Conservation (phyloP, 2,888 invertebrate genomes). For the Candidula unifasciata region DNA sequence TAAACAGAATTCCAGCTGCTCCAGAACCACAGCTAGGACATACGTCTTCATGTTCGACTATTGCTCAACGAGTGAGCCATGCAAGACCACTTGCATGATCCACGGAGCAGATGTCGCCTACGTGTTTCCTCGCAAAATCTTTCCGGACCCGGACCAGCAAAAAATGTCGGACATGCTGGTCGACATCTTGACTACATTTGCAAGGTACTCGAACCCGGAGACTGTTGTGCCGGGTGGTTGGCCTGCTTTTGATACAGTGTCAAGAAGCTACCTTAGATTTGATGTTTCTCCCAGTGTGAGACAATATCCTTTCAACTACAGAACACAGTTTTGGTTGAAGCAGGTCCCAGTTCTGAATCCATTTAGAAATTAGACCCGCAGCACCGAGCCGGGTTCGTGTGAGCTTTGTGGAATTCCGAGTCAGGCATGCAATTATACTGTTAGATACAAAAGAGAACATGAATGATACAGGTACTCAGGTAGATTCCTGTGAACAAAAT, state of each 20-base stretch:
- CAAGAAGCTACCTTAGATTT: conserved; percentile 25
- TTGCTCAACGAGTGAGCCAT: conserved; percentile 13
- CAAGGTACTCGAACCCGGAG: conserved; percentile 33
- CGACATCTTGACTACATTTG: conserved; percentile 31
- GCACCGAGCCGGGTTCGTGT: too few species aligned
- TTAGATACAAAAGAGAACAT: too few species aligned
- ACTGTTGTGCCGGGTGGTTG: conserved; percentile 14
- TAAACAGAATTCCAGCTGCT: background rate
- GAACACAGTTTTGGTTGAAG: conserved; percentile 35
- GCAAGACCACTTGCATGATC: background rate
- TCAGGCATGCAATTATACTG: too few species aligned
- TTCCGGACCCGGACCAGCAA: conserved; percentile 8
- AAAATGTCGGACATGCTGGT: conserved; percentile 38
- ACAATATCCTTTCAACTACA: conserved; percentile 24
- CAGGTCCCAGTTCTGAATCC: conserved; percentile 14
- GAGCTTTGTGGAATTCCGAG: too few species aligned
- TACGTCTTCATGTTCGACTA: conserved; percentile 45
- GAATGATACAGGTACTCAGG: too few species aligned
- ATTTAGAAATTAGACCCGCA: background rate
- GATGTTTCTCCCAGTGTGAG: background rate
- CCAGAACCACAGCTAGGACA: background rate
- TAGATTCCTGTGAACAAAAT: too few species aligned
- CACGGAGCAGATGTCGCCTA: conserved; percentile 33
- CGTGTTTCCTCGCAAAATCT: conserved; percentile 11
- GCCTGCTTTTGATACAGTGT: conserved; percentile 20